phyloP scores from a whole-genome alignment of 2,797 vertebrate genomes.

The Florisuga fusca region DNA sequence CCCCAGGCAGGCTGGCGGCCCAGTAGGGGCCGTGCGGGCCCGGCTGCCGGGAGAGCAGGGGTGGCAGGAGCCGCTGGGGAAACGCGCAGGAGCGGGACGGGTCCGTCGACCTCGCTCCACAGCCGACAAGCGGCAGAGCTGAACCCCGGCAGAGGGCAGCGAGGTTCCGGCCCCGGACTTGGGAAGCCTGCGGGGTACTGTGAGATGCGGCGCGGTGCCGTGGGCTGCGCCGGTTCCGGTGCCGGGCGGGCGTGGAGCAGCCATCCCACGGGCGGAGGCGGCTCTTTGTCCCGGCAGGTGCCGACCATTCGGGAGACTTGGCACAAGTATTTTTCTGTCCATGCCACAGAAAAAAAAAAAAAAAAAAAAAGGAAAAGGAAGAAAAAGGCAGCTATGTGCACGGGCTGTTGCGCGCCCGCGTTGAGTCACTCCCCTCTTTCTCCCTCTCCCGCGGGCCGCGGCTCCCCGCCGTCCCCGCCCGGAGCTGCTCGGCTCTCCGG shows the following conservation, averaged over 20 bases:
- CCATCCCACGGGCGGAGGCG: neutral
- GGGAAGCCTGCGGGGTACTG: neutral
- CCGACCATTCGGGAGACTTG: neutral
- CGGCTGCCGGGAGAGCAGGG: neutral
- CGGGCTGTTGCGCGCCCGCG: neutral
- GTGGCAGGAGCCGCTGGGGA: too few relatives aligned
- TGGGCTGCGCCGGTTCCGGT: neutral
- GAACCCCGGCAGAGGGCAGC: neutral
- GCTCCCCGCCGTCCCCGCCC: neutral
- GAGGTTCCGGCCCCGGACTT: too few relatives aligned
- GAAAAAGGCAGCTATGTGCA: neutral
- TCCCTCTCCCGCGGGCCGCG: neutral
- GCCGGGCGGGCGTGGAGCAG: neutral
- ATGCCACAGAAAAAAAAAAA: neutral
- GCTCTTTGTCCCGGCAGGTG: neutral
- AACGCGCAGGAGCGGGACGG: too few relatives aligned
- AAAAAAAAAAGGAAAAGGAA: too few relatives aligned
- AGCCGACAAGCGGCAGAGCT: neutral
- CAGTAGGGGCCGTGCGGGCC: too few relatives aligned
- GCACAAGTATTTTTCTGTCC: neutral
- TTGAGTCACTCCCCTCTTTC: neutral
- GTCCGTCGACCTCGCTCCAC: neutral
- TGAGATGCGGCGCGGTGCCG: neutral
- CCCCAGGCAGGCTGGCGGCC: too few relatives aligned
- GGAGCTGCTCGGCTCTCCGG: neutral